Percentiles rank a stretch among this genome's conserved stretches.
phyloP scores from a whole-genome alignment of 1,140 invertebrate species.

The Drosophila paulistorum region DNA sequence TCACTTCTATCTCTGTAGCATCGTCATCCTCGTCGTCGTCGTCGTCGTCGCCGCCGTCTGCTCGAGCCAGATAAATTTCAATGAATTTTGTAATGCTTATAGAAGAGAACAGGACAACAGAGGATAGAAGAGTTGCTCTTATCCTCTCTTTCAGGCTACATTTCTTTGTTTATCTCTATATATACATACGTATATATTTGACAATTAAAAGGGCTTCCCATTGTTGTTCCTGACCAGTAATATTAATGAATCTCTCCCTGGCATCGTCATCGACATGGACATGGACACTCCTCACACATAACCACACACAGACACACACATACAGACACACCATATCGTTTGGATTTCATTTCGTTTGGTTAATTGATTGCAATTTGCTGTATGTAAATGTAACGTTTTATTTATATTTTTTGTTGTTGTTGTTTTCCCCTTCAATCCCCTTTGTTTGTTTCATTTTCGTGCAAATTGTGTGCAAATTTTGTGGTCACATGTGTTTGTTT shows the following conservation, averaged over 20 bases:
- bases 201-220: constrained; percentile 76
- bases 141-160: constrained; percentile 50
- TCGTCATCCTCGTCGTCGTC: not conserved
- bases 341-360: constrained; percentile 30
- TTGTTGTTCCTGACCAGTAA: constrained; percentile 70
- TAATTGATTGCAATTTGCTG: constrained; percentile 78
- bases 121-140: too few species aligned
- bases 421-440: too few species aligned
- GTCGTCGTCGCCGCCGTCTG: constrained; percentile 23
- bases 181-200: constrained; percentile 22
- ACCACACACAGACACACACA: too few species aligned
- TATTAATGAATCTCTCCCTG: constrained; percentile 73
- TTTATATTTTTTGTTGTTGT: constrained; percentile 3
- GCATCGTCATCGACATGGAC: not conserved
- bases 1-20: constrained; percentile 18
- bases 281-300: too few species aligned
- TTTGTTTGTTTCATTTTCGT: constrained; percentile 11
- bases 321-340: constrained; percentile 1
- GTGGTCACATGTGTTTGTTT: constrained; percentile 53
- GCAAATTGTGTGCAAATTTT: constrained; percentile 65
- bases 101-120: not conserved
- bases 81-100: constrained; percentile 67
- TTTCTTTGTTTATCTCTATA: constrained; percentile 80
- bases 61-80: constrained; percentile 71
- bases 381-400: constrained; percentile 62